These are phyloP conservation scores for Dolichoris vasculosae DNA, from an alignment of 1,140 invertebrate genomes.

Conservation along the genomic window DNA sequence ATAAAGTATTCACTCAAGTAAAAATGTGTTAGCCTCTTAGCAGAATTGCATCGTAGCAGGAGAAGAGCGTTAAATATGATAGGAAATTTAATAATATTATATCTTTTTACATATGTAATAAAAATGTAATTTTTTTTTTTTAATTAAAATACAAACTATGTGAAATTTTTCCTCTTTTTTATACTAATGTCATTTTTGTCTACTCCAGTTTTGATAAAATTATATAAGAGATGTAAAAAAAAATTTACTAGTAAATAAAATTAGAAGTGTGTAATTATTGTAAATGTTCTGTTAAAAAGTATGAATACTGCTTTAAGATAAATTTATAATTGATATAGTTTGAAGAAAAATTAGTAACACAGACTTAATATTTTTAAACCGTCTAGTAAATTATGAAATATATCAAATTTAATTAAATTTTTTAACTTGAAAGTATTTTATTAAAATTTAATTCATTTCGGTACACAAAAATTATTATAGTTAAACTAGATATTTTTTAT, in stretches of 20 bases:
- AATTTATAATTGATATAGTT: neutral
- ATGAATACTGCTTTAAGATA: neutral
- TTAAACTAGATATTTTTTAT: too few relatives aligned
- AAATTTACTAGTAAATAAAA: neutral
- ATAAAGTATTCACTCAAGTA: neutral
- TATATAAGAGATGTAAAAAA: neutral
- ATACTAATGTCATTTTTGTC: neutral
- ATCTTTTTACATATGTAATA: slow-evolving; percentile 54
- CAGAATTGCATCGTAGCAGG: slow-evolving; percentile 53
- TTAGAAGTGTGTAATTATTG: neutral
- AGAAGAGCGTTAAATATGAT: slow-evolving; percentile 43
- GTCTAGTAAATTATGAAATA: too few relatives aligned
- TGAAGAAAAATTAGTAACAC: neutral
- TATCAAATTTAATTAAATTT: too few relatives aligned
- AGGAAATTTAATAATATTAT: slow-evolving; percentile 58
- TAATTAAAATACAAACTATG: slow-evolving; percentile 60
- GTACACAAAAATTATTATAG: too few relatives aligned
- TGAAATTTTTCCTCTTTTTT: slow-evolving; percentile 39
- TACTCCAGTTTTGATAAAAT: neutral
- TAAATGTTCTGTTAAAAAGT: neutral
- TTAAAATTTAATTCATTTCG: too few relatives aligned
- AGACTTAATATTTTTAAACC: neutral
- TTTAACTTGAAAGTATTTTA: too few relatives aligned
- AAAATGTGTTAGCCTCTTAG: neutral
- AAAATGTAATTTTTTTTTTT: slow-evolving; percentile 53